These are phyloP conservation scores for Apotomis turbidana DNA, from an alignment of 2,888 invertebrate genomes.

Conservation along the genomic window DNA sequence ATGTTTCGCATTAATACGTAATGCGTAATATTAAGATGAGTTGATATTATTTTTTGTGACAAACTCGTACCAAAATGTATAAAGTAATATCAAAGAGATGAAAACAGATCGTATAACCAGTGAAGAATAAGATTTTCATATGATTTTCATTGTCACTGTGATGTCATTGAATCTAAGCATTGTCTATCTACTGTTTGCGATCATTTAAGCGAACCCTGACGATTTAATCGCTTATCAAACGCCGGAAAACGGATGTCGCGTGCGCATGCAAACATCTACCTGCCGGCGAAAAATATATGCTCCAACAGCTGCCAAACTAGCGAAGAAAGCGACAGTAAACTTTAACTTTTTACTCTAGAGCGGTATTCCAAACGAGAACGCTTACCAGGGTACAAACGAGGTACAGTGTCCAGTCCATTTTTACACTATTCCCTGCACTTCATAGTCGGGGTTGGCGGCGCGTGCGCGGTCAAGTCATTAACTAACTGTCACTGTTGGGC, in stretches of 20 bases:
- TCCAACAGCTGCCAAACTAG: conserved; percentile 13
- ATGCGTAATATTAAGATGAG: too few species aligned
- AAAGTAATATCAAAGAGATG: neutral
- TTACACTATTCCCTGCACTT: conserved; percentile 16
- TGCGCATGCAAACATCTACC: conserved; percentile 11
- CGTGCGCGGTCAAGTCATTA: conserved; percentile 19
- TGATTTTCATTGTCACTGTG: neutral
- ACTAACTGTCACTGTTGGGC: conserved; percentile 17
- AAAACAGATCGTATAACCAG: neutral
- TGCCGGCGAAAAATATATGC: conserved; percentile 29
- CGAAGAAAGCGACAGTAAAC: conserved; percentile 39
- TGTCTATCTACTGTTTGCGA: neutral
- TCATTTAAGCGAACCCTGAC: conserved; percentile 22
- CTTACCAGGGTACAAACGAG: conserved; percentile 20
- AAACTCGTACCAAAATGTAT: too few species aligned
- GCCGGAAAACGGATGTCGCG: conserved; percentile 28
- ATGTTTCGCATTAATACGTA: too few species aligned
- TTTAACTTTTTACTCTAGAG: conserved; percentile 36
- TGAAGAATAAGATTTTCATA: neutral
- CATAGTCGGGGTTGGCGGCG: conserved; percentile 6
- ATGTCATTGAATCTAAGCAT: conserved; percentile 2
- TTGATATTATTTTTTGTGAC: too few species aligned
- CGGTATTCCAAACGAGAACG: conserved; percentile 24
- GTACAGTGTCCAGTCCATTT: conserved; percentile 30
- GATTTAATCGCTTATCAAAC: neutral